Percentiles rank a stretch among this genome's conserved stretches.
Conservation (phyloP, 2,888 invertebrate genomes). For the Tetrapedia diversipes region DNA sequence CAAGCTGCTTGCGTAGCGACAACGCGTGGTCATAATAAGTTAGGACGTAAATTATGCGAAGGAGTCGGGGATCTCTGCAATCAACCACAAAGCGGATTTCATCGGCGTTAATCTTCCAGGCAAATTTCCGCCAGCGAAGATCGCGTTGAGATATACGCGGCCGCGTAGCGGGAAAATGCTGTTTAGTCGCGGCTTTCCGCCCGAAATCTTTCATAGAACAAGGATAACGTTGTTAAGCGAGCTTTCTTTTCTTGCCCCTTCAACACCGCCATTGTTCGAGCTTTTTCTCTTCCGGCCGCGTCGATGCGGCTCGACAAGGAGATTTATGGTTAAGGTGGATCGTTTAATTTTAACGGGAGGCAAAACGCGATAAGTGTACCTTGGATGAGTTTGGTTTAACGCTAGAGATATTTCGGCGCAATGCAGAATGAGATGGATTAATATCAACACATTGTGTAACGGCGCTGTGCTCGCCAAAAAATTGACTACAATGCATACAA, state of each 20-base stretch:
- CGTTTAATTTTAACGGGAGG: constrained; percentile 16
- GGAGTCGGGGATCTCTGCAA: constrained; percentile 46
- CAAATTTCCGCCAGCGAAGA: constrained; percentile 31
- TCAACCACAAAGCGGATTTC: constrained; percentile 60
- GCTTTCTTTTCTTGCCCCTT: too few relatives aligned
- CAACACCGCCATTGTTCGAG: too few relatives aligned
- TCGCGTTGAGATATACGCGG: constrained; percentile 23
- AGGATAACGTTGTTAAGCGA: constrained; percentile 7
- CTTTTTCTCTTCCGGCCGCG: not conserved
- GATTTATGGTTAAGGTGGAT: constrained; percentile 14
- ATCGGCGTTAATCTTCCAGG: constrained; percentile 46
- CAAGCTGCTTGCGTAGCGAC: constrained; percentile 42
- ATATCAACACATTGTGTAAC: too few relatives aligned
- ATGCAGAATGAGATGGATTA: too few relatives aligned
- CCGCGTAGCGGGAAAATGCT: constrained; percentile 23
- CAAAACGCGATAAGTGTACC: not conserved
- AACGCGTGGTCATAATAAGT: constrained; percentile 46
- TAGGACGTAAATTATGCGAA: constrained; percentile 47
- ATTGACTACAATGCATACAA: too few relatives aligned
- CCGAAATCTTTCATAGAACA: not conserved
- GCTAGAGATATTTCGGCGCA: too few relatives aligned
- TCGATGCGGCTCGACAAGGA: constrained; percentile 4
- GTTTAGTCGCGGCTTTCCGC: constrained; percentile 16
- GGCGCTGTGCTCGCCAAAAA: too few relatives aligned
- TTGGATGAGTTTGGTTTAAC: constrained; percentile 15